These are phyloP conservation scores for Caenorhabditis virilis DNA, from an alignment of 2,888 invertebrate genomes.

Conservation along the genomic window DNA sequence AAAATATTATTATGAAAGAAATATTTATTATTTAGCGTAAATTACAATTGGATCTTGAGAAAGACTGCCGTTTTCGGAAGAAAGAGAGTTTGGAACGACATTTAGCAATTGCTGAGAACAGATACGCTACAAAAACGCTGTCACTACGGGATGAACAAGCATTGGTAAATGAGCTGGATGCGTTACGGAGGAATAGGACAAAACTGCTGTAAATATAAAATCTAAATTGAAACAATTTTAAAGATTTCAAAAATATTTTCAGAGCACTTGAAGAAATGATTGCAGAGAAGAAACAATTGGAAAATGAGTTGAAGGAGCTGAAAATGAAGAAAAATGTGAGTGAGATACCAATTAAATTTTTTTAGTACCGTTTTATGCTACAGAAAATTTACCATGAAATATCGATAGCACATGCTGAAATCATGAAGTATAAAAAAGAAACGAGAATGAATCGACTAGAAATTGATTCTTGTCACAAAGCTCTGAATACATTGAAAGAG, in stretches of 20 bases:
- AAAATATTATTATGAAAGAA: not conserved
- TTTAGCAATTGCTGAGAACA: conserved; percentile 28
- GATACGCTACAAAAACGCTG: conserved; percentile 34
- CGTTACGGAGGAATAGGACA: conserved; percentile 16
- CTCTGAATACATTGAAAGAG: conserved; percentile 21
- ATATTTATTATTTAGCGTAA: conserved; percentile 37
- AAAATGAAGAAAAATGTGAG: conserved; percentile 15
- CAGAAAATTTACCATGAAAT: conserved; percentile 23
- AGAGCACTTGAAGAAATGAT: conserved; percentile 23
- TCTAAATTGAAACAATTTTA: too few species aligned
- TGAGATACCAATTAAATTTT: not conserved
- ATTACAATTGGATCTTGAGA: conserved; percentile 33
- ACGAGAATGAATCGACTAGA: conserved; percentile 21
- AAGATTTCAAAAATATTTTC: too few species aligned
- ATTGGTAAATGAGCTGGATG: conserved; percentile 7
- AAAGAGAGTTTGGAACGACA: conserved; percentile 25
- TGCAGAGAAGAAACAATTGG: conserved; percentile 4
- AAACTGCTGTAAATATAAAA: conserved; percentile 26
- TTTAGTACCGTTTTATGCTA: not conserved
- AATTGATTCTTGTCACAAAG: conserved; percentile 11
- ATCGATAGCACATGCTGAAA: conserved; percentile 5
- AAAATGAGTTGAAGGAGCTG: conserved; percentile 7
- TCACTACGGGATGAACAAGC: conserved; percentile 1
- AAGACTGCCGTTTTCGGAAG: conserved; percentile 39
- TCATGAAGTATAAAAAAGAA: conserved; percentile 9